Evolutionary conservation across 1,140 invertebrate genomes (phyloP).

Genomic region (Cydia fagiglandana): DNA sequence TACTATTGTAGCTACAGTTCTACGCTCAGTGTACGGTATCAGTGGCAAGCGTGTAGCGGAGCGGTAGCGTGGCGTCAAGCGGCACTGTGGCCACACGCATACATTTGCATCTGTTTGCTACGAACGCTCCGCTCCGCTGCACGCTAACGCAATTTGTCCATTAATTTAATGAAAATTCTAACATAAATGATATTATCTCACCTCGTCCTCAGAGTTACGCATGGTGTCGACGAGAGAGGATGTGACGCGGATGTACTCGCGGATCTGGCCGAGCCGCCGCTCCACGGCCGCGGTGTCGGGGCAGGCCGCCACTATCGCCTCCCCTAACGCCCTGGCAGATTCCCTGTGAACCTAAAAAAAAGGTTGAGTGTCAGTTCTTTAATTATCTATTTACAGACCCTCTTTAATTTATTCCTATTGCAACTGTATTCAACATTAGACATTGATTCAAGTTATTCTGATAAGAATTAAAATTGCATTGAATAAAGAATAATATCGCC

Average conservation of each 20-base stretch:
- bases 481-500: too few relatives aligned
- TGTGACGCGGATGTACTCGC: constrained; percentile 82
- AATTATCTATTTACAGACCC: too few relatives aligned
- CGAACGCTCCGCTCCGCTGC: neutral
- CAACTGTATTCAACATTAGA: too few relatives aligned
- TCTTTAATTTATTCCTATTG: too few relatives aligned
- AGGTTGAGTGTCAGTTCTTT: constrained; percentile 4
- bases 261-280: constrained; percentile 81
- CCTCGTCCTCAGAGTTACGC: constrained; percentile 81
- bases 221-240: constrained; percentile 82
- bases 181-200: constrained; percentile 44
- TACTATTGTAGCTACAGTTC: constrained; percentile 5
- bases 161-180: too few relatives aligned
- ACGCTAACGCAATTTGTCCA: neutral
- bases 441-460: too few relatives aligned
- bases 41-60: neutral
- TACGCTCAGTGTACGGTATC: neutral
- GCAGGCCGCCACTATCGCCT: constrained; percentile 72
- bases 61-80: neutral
- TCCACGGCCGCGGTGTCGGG: constrained; percentile 80
- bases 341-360: constrained; percentile 58
- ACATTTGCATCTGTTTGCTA: too few relatives aligned
- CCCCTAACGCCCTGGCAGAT: constrained; percentile 67
- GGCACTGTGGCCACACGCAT: too few relatives aligned
- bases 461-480: too few relatives aligned